phyloP scores from a whole-genome alignment of 2,113 vertebrate species.

The Ginglymostoma cirratum region DNA sequence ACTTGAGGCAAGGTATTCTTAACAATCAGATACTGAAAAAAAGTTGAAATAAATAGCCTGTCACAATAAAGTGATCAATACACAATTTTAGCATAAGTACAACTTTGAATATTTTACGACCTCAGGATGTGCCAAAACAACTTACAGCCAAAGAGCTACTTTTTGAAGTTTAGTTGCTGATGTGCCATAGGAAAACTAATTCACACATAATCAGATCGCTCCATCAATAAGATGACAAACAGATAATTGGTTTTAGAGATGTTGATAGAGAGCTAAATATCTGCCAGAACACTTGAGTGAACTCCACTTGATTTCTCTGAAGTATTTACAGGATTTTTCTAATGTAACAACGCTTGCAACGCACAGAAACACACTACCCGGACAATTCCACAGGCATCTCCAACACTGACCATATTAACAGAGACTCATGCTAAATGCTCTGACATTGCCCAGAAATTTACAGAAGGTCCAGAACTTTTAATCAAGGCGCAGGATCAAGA shows the following conservation, averaged over 20 bases:
- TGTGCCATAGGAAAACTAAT: neutral
- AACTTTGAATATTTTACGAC: neutral
- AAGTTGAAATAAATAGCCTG: neutral
- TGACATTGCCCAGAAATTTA: too few relatives aligned
- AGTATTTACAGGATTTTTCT: neutral
- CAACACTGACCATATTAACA: too few relatives aligned
- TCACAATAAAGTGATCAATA: neutral
- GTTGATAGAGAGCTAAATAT: neutral
- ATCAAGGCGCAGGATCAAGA: too few relatives aligned
- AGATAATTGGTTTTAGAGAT: neutral
- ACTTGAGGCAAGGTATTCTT: neutral
- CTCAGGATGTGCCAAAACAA: neutral
- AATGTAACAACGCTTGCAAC: too few relatives aligned
- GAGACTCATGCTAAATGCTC: too few relatives aligned
- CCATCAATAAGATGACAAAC: neutral
- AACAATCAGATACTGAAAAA: neutral
- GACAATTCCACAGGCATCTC: too few relatives aligned
- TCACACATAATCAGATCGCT: neutral
- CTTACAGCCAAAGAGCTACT: neutral
- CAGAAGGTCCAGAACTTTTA: too few relatives aligned
- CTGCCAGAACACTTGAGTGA: neutral
- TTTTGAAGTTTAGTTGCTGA: neutral
- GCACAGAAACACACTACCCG: too few relatives aligned
- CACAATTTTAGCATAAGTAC: neutral
- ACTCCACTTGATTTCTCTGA: neutral